Percentiles rank a stretch among this genome's conserved stretches.
Evolutionary conservation across 2,797 vertebrate genomes (phyloP).

Genomic region (Acrossocheilus wenchowensis): DNA sequence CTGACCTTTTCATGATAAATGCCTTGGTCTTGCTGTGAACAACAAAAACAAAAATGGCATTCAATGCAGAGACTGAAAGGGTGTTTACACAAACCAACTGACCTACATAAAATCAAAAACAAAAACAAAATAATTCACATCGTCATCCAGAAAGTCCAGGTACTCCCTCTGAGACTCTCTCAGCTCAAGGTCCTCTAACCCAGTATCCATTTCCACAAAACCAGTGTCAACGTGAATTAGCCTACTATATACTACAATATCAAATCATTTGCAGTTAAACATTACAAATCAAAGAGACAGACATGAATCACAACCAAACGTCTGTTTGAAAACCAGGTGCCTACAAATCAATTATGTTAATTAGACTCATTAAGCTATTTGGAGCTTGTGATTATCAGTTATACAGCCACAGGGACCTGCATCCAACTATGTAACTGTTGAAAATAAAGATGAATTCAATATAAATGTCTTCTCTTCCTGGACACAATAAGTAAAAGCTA

Average conservation of each 20-base stretch:
- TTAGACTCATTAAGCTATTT: constrained; percentile 25
- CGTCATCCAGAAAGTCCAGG: constrained; percentile 75
- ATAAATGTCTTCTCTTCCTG: not conserved
- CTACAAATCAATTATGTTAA: constrained; percentile 35
- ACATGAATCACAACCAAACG: not conserved
- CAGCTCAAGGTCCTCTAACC: constrained; percentile 70
- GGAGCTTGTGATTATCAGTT: not conserved
- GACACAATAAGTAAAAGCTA: not conserved
- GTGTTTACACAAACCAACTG: not conserved
- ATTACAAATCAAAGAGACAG: not conserved
- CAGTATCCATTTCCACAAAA: constrained; percentile 59
- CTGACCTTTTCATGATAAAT: constrained; percentile 70
- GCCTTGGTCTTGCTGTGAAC: constrained; percentile 71
- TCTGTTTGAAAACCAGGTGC: not conserved
- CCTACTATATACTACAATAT: not conserved
- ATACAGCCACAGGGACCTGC: not conserved
- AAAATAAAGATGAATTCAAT: not conserved
- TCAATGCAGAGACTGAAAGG: not conserved
- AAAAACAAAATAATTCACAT: constrained; percentile 58
- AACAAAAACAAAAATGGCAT: not conserved
- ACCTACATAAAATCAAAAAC: not conserved
- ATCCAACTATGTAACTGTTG: not conserved
- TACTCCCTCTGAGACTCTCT: constrained; percentile 73
- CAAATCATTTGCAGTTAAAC: not conserved
- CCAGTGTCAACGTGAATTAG: not conserved